Percentiles rank a stretch among this genome's conserved stretches.
Conservation (phyloP, 2,797 vertebrate species). For the Epinephelus awoara region DNA sequence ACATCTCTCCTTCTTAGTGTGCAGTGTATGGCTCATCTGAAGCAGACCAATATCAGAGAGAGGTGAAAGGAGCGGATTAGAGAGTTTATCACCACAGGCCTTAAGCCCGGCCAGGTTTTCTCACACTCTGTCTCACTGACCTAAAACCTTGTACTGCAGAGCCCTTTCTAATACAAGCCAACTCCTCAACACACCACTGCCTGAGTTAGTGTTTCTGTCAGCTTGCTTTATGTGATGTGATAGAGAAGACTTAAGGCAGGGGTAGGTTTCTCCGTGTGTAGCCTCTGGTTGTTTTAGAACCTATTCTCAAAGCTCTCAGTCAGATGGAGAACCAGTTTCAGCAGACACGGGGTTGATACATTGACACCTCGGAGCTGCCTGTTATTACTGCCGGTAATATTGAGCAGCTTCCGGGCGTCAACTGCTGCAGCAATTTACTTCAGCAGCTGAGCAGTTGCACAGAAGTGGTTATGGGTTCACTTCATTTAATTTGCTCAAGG, state of each 20-base stretch:
- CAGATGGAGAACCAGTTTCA: slow-evolving; percentile 6
- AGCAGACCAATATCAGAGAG: slow-evolving; percentile 22
- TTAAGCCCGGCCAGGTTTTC: slow-evolving; percentile 26
- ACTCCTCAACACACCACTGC: neutral
- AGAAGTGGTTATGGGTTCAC: slow-evolving; percentile 38
- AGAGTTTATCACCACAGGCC: slow-evolving; percentile 51
- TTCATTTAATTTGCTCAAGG: slow-evolving; percentile 62
- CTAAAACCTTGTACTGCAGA: slow-evolving; percentile 29
- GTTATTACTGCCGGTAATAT: slow-evolving; percentile 18
- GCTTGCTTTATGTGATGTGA: neutral
- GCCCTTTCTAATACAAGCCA: neutral
- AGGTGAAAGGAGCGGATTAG: slow-evolving; percentile 42
- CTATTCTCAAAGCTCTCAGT: slow-evolving; percentile 20
- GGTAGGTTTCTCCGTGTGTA: slow-evolving; percentile 12
- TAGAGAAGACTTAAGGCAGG: neutral
- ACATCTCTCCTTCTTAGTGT: neutral
- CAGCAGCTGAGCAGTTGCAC: slow-evolving; percentile 33
- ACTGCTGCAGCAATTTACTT: slow-evolving; percentile 33
- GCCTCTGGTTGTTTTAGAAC: slow-evolving; percentile 6
- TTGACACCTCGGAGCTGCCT: slow-evolving; percentile 31
- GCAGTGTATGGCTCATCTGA: neutral
- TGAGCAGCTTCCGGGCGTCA: slow-evolving; percentile 37
- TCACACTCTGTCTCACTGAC: slow-evolving; percentile 20
- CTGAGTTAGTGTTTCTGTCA: slow-evolving; percentile 21
- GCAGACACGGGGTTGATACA: slow-evolving; percentile 15